These are phyloP conservation scores for Theropithecus gelada DNA, from an alignment of 2,113 vertebrate species.

Conservation along the genomic window DNA sequence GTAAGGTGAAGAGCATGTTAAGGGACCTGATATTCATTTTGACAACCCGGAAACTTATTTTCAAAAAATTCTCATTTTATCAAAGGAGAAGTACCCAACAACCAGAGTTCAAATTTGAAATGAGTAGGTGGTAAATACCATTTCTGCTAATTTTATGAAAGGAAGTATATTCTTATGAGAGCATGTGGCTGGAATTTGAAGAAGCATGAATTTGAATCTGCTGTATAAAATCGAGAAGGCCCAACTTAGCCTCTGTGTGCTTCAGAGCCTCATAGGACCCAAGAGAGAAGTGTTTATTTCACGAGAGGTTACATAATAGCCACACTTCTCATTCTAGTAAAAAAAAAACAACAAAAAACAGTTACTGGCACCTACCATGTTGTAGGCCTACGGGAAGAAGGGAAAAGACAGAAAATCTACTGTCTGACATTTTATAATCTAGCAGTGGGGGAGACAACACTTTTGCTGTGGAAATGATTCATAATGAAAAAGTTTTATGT, in stretches of 20 bases:
- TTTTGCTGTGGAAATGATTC: background rate
- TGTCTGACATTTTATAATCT: background rate
- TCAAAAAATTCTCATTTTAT: background rate
- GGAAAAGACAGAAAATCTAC: background rate
- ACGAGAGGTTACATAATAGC: background rate
- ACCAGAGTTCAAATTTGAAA: constrained; percentile 1
- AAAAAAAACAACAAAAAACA: background rate
- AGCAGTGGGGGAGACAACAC: background rate
- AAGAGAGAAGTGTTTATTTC: background rate
- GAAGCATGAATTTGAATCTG: background rate
- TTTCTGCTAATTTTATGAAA: background rate
- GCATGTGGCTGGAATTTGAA: background rate
- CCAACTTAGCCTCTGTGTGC: background rate
- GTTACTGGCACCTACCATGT: background rate
- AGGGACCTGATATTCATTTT: background rate
- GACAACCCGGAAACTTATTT: background rate
- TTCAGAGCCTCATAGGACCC: background rate
- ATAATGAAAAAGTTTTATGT: background rate
- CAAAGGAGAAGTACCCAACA: constrained; percentile 1
- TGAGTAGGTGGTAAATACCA: background rate
- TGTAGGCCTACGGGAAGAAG: background rate
- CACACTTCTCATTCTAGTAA: background rate
- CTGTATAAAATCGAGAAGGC: background rate
- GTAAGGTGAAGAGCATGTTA: background rate
- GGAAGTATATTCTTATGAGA: background rate